Evolutionary conservation across 2,888 invertebrate species (phyloP).

Genomic region (Diaprepes abbreviatus): DNA sequence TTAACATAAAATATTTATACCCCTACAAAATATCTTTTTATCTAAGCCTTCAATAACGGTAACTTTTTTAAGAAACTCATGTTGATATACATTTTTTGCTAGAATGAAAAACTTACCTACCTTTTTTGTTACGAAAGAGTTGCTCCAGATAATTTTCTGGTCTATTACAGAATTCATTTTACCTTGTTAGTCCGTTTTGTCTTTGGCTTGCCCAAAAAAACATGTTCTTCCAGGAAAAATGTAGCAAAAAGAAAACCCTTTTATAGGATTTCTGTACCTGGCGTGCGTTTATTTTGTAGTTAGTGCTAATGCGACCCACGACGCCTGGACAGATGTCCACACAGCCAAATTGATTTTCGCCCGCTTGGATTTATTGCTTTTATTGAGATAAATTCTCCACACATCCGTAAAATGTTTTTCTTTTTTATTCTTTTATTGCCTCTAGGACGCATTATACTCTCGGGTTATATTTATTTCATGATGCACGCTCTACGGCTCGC

Average conservation of each 20-base stretch:
- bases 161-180: neutral
- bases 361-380: slow-evolving; percentile 63
- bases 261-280: slow-evolving; percentile 28
- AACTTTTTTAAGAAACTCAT: too few relatives aligned
- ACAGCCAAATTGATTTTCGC: slow-evolving; percentile 63
- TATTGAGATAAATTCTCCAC: slow-evolving; percentile 64
- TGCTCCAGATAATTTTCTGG: neutral
- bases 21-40: too few relatives aligned
- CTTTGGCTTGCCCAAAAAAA: slow-evolving; percentile 2
- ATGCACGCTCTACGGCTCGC: slow-evolving; percentile 50
- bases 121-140: neutral
- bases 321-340: slow-evolving; percentile 58
- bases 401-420: slow-evolving; percentile 44
- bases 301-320: slow-evolving; percentile 47
- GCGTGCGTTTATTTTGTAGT: slow-evolving; percentile 42
- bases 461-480: slow-evolving; percentile 60
- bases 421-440: slow-evolving; percentile 52
- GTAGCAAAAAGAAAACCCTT: slow-evolving; percentile 29
- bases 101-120: too few relatives aligned
- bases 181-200: neutral
- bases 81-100: too few relatives aligned
- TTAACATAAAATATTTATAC: too few relatives aligned
- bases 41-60: too few relatives aligned
- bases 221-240: slow-evolving; percentile 1
- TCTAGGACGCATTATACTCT: slow-evolving; percentile 52